Percentiles rank a stretch among this genome's conserved stretches.
These are phyloP conservation scores for Sturmia bella DNA, from an alignment of 2,888 invertebrate genomes.

Conservation along the genomic window DNA sequence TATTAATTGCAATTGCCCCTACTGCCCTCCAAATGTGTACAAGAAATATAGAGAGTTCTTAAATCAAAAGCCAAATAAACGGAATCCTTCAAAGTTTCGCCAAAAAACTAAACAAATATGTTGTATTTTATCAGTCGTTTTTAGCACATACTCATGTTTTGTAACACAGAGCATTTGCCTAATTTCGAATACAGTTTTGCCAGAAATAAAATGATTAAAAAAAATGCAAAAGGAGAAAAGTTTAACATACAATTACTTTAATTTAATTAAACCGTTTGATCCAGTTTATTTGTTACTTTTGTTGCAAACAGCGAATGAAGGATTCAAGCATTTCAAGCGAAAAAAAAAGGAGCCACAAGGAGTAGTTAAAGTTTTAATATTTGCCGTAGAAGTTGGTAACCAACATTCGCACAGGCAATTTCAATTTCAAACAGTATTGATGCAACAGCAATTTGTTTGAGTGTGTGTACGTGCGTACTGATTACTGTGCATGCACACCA, in stretches of 20 bases:
- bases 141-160: too few relatives aligned
- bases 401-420: not conserved
- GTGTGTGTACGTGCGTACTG: not conserved
- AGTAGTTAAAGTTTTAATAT: slow-evolving; percentile 5
- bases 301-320: not conserved
- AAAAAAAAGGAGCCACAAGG: slow-evolving; percentile 7
- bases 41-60: too few relatives aligned
- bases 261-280: slow-evolving; percentile 66
- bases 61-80: too few relatives aligned
- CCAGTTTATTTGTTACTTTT: slow-evolving; percentile 60
- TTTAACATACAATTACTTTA: slow-evolving; percentile 50
- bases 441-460: slow-evolving; percentile 13
- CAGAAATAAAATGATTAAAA: slow-evolving; percentile 6
- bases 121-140: too few relatives aligned
- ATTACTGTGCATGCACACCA: slow-evolving; percentile 23
- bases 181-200: not conserved
- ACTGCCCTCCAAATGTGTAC: too few relatives aligned
- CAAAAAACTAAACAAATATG: too few relatives aligned
- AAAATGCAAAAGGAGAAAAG: not conserved
- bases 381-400: not conserved
- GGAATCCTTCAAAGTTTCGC: too few relatives aligned
- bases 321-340: slow-evolving; percentile 4
- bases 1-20: too few relatives aligned
- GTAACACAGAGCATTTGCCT: too few relatives aligned
- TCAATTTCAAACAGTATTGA: slow-evolving; percentile 24